These are phyloP conservation scores for Meles meles DNA, from an alignment of 2,113 vertebrate genomes.

Conservation along the genomic window DNA sequence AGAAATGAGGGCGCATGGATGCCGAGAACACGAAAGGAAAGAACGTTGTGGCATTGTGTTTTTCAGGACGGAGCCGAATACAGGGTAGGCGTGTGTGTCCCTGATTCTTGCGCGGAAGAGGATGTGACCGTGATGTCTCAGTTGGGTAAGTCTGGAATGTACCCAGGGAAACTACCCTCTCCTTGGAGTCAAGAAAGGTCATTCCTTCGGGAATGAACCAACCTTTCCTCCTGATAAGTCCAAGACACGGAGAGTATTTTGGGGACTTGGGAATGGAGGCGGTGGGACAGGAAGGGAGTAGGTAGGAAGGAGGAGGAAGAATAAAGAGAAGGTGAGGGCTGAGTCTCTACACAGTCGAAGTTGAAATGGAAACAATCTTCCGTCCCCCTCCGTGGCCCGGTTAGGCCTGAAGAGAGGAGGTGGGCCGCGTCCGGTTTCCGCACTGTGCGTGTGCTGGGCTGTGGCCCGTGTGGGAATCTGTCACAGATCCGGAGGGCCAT, in stretches of 20 bases:
- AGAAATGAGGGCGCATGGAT: accelerated
- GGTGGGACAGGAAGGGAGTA: too few relatives aligned
- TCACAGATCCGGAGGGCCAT: not conserved
- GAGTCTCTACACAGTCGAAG: not conserved
- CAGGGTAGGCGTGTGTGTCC: constrained; percentile 88
- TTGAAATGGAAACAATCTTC: not conserved
- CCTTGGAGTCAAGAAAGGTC: not conserved
- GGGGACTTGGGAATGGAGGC: not conserved
- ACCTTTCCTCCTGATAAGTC: not conserved
- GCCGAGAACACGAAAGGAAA: not conserved
- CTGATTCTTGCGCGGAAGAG: constrained; percentile 84
- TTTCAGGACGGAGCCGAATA: constrained; percentile 82
- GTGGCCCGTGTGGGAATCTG: not conserved
- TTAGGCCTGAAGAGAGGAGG: not conserved
- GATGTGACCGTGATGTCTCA: constrained; percentile 82
- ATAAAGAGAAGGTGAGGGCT: not conserved
- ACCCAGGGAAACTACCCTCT: not conserved
- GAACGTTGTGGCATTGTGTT: not conserved
- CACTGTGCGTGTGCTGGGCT: not conserved
- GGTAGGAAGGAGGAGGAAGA: not conserved
- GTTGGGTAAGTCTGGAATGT: constrained; percentile 76
- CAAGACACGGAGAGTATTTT: not conserved
- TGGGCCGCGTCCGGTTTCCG: not conserved
- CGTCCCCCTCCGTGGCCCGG: not conserved
- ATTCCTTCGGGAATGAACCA: not conserved